Base-by-base conservation (phyloP, 2,113 vertebrate genomes). In the Ctenodactylus gundi region DNA sequence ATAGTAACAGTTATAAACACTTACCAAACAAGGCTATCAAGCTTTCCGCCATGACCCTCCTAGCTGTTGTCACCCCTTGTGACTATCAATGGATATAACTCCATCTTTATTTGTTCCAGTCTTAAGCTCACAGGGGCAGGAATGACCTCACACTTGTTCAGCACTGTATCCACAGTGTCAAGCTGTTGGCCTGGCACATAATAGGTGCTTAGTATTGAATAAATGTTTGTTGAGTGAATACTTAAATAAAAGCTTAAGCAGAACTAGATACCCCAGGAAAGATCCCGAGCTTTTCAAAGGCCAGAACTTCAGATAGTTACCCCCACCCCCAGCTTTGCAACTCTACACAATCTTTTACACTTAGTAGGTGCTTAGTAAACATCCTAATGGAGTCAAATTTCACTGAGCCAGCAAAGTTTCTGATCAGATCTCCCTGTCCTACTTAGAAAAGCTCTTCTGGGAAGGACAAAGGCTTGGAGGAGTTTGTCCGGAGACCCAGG, bases 391-490 rank as follows among this genome's bases (percentile, higher is more conserved):
- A 70, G 53, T 89, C 67, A 64, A 84, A 84, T 96, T 92, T 93
- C 84, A 84, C 70, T 21, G 67, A 78, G 64, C 31, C 34, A 86
- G 86, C 91, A 46, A 65, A 62, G 39, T 73, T 92, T 90, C 64
- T 29, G 90, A n/a, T n/a, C n/a, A 91, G 80, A 68, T n/a, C 67
- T 77, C 46, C 57, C 51, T 88, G 93, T 95, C 92, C 92, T 97
- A 97, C 94, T 96, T 97, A 97, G 91, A 93, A 97, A 96, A 95
- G 64, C 77, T 92, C 73, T 88, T 92, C 92, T 95, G 72, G 81
- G 85, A 55, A 94, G 81, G 76, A 96, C 85, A 97, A 97, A 97
- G 72, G 73, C 83, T 2, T 44, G 68, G 76, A 93, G 64, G 86
- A 85, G 85, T 80, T 67, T 70, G 94, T 97, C 62, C 31, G 46